Conservation (phyloP, 2,113 vertebrate genomes). For the Seriola aureovittata region DNA sequence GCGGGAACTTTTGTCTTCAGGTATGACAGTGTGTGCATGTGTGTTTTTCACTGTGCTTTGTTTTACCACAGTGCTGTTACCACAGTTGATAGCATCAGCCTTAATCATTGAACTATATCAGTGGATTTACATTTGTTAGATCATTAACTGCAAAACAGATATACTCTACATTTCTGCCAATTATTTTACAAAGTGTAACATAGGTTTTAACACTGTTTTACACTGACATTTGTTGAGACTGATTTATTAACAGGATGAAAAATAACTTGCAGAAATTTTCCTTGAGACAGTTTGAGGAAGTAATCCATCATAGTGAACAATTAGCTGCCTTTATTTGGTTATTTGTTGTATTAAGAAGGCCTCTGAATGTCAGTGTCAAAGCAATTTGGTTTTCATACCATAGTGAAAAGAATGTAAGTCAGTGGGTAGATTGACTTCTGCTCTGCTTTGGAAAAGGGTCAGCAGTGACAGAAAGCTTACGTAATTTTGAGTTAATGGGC, state of each 20-base stretch:
- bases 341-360: not conserved
- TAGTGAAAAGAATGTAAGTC: too few relatives aligned
- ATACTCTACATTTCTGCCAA: not conserved
- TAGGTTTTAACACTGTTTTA: not conserved
- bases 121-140: not conserved
- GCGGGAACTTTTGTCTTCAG: conserved; percentile 96
- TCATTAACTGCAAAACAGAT: not conserved
- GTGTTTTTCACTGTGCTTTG: not conserved
- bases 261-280: not conserved
- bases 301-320: not conserved
- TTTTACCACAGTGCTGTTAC: not conserved
- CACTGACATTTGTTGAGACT: not conserved
- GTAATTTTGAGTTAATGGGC: too few relatives aligned
- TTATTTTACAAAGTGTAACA: not conserved
- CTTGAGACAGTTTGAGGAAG: not conserved
- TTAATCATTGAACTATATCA: too few relatives aligned
- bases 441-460: too few relatives aligned
- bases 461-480: too few relatives aligned
- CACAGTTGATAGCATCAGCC: too few relatives aligned
- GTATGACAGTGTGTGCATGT: conserved; percentile 47
- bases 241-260: not conserved
- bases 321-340: not conserved
- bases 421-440: too few relatives aligned
- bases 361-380: not conserved
- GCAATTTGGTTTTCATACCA: too few relatives aligned